These are phyloP conservation scores for Nanger granti DNA, from an alignment of 2,113 vertebrate species.

Conservation along the genomic window DNA sequence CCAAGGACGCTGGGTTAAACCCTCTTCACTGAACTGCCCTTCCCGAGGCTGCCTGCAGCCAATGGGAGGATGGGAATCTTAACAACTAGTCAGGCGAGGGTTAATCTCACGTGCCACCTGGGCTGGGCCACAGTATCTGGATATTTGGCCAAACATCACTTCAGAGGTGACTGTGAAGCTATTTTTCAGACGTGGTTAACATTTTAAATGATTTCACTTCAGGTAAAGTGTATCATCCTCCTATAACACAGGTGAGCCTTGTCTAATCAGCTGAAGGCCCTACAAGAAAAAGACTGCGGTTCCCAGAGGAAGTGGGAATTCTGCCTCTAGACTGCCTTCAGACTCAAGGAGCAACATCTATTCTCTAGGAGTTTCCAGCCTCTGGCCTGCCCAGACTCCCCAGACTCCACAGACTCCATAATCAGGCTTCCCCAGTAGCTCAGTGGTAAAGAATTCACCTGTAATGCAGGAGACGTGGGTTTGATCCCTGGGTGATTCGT, in stretches of 20 bases:
- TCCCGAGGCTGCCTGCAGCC: not conserved
- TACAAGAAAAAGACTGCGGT: not conserved
- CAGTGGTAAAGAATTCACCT: not conserved
- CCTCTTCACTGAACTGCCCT: not conserved
- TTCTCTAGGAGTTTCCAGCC: not conserved
- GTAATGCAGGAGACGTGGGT: not conserved
- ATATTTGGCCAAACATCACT: not conserved
- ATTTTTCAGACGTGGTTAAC: not conserved
- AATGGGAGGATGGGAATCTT: not conserved
- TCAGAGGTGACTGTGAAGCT: not conserved
- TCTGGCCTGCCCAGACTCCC: not conserved
- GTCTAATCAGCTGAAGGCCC: not conserved
- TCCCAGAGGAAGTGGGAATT: not conserved
- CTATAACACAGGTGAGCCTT: not conserved
- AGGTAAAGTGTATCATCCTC: not conserved
- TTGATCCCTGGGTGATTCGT: not conserved
- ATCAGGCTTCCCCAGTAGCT: not conserved
- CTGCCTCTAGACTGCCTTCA: not conserved
- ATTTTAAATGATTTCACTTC: not conserved
- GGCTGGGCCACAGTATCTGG: not conserved
- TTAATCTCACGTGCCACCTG: not conserved
- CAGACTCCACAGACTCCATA: not conserved
- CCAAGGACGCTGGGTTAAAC: accelerated
- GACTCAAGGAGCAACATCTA: not conserved
- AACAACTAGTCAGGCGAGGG: not conserved